These are phyloP conservation scores for Scalopus aquaticus DNA, from an alignment of 2,113 vertebrate species.

Conservation along the genomic window DNA sequence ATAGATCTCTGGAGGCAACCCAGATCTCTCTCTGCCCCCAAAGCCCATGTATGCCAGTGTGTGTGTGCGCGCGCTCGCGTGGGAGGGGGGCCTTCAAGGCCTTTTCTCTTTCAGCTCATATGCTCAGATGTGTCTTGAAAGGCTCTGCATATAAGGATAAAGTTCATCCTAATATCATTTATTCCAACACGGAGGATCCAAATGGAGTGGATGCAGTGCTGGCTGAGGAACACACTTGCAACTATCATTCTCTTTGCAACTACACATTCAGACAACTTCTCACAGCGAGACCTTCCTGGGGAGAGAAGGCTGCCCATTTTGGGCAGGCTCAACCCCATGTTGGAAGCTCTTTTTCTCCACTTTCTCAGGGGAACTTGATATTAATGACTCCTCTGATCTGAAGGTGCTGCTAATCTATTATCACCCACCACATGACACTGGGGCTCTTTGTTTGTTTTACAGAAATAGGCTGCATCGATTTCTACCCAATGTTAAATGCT, in stretches of 20 bases:
- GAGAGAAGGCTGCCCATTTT: rapidly evolving
- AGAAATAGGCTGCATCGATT: slow-evolving; percentile 51
- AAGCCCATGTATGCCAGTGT: background rate
- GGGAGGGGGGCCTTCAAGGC: rapidly evolving
- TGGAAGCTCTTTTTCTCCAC: background rate
- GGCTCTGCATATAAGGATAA: background rate
- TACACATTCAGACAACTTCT: background rate
- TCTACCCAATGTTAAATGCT: background rate
- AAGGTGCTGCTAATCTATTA: slow-evolving; percentile 44
- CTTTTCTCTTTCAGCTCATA: background rate
- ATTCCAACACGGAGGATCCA: background rate
- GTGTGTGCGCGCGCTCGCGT: too few relatives aligned
- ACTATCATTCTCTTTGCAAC: background rate
- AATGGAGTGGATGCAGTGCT: background rate
- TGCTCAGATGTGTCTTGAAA: background rate
- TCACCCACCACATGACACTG: background rate
- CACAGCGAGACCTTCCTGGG: background rate
- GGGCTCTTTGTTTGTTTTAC: slow-evolving; percentile 43
- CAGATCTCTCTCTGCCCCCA: background rate
- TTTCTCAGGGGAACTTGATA: background rate
- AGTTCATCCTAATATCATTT: background rate
- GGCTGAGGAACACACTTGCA: rapidly evolving
- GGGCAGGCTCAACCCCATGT: background rate
- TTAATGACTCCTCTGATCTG: background rate
- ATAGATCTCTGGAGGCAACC: background rate